These are phyloP conservation scores for Octomys mimax DNA, from an alignment of 2,797 vertebrate genomes.

Conservation along the genomic window DNA sequence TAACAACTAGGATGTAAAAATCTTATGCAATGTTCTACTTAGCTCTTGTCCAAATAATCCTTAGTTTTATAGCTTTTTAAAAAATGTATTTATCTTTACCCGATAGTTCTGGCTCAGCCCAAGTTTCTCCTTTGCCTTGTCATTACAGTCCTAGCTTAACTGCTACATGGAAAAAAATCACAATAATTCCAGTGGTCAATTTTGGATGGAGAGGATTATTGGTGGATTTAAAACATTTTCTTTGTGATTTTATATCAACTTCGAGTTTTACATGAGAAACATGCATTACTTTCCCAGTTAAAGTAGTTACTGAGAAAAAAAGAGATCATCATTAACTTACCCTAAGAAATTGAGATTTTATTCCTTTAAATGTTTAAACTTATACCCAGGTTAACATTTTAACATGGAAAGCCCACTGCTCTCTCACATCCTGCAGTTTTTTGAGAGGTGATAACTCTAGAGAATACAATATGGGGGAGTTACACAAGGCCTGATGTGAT, in stretches of 20 bases:
- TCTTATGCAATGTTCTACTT: not conserved
- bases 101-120: not conserved
- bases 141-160: not conserved
- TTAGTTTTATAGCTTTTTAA: not conserved
- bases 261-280: not conserved
- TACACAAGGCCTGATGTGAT: not conserved
- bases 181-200: not conserved
- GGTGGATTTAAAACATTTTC: constrained; percentile 28
- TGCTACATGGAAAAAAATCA: not conserved
- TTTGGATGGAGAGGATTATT: not conserved
- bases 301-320: not conserved
- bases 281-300: constrained; percentile 8
- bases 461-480: not conserved
- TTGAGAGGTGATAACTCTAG: not conserved
- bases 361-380: constrained; percentile 46
- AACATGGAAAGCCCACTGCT: not conserved
- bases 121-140: not conserved
- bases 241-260: not conserved
- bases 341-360: not conserved
- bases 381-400: not conserved
- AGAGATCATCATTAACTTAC: constrained; percentile 1
- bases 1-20: not conserved
- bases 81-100: not conserved
- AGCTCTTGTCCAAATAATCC: constrained; percentile 23
- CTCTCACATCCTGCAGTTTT: not conserved